These are phyloP conservation scores for Dicyrtoma fusca DNA, from an alignment of 2,888 invertebrate species.

Conservation along the genomic window DNA sequence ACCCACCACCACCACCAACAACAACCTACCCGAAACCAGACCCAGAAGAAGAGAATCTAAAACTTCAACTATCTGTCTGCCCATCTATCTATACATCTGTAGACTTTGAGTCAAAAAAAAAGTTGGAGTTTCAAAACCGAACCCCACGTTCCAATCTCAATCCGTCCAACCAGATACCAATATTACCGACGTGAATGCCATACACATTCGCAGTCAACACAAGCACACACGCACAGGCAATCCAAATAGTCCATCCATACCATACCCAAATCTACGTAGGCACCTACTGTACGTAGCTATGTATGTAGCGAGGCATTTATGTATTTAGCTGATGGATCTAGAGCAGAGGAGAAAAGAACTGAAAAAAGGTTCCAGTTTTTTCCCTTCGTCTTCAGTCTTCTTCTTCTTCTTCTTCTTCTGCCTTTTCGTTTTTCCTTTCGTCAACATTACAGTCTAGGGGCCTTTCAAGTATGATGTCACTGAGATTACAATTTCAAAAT, in stretches of 20 bases:
- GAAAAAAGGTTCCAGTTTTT: background rate
- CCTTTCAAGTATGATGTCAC: too few species aligned
- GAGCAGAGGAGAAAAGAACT: background rate
- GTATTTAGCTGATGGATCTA: conserved; percentile 1
- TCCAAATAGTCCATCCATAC: too few species aligned
- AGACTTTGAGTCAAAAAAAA: too few species aligned
- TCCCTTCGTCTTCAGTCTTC: background rate
- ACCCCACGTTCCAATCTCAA: conserved; percentile 15
- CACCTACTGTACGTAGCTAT: too few species aligned
- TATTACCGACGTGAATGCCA: conserved; percentile 18
- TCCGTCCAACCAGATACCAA: conserved; percentile 18
- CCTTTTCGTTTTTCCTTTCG: conserved; percentile 13
- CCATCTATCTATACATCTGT: conserved; percentile 6
- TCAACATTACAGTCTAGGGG: conserved; percentile 16
- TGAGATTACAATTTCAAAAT: too few species aligned
- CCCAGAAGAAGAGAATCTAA: too few species aligned
- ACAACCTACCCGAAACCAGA: too few species aligned
- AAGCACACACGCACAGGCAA: too few species aligned
- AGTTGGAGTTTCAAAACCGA: background rate
- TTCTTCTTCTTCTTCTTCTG: background rate
- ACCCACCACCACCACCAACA: conserved; percentile 6
- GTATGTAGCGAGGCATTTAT: background rate
- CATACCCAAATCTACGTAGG: too few species aligned
- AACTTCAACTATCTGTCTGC: conserved; percentile 5
- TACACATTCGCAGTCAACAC: conserved; percentile 6